Base-by-base conservation (phyloP, 2,888 invertebrate species). In the Eustalomyia histrio region DNA sequence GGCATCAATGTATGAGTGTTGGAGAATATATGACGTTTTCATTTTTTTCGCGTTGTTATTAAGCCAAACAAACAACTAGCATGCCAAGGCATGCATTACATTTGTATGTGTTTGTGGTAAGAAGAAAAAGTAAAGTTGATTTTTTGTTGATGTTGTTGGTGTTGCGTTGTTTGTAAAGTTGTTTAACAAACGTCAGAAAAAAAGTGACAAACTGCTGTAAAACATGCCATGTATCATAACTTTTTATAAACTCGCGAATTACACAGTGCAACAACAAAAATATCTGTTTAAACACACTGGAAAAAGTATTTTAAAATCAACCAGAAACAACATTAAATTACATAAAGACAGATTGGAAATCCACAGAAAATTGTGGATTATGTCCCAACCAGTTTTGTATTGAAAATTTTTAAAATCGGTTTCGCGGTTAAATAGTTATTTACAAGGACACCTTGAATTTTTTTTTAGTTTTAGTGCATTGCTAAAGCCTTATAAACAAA, bases 171-270 rank as follows among this genome's bases (percentile, higher is more conserved):
- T 68, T 74, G 65, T 43, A 63, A 80, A 71, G 73, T 58, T 78
- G 81, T 73, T 81, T 69, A 83, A 69, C 80, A 83, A 83, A 83
- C 81, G 83, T 83, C 83, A 81, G 4, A 47, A 47, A 75, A 78
- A 74, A 80, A 81, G 72, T 83, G 83, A 81, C 83, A 81, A 82
- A 82, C 75, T 79, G 81, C 74, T 75, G 74, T 75, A 65, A 71
- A 81, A 67, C 81, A 81, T 78, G 81, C 74, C 74, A 81, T 67
- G 74, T 75, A 78, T 73, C 83, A 80, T 74, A 82, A 80, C 57
- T 75, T 82, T 72, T 63, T 39, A 76, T 35, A 73, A 81, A 74
- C 74, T 69, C 81, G 78, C 69, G 81, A 76, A 76, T 78, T 73
- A 80, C 14, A 12, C 33, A 21, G 4, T 21, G 21, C 21, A 21